Evolutionary conservation across 2,113 vertebrate genomes (phyloP), one percentile per base, ranked within the genome.

Genomic region (Camelus bactrianus): DNA sequence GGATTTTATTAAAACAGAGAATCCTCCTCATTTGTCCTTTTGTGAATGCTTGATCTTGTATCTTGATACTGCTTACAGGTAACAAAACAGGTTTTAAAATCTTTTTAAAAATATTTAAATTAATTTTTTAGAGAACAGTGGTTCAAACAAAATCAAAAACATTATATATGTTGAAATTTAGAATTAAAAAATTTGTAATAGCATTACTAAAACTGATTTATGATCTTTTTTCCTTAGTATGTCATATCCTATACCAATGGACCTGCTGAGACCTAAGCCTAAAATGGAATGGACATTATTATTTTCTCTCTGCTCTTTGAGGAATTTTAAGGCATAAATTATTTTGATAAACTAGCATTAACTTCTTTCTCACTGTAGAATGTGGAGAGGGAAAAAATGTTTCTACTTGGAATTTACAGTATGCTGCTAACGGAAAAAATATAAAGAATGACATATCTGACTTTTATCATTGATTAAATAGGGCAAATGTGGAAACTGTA

Each of bases 321-420:
- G 97, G 97, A 98, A 98, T 98, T 98, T 97, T 97, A 96, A 96
- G 96, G 92, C 96, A 98, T 98, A 98, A 98, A 98, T 98, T 98
- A 98, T 95, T 98, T 97, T 98, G 97, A 98, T 98, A 98, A 97
- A 95, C 38, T 93, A 94, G 80, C 60, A 89, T 95, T 98, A 92
- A 65, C 93, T 98, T 98, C 91, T 97, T 98, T 98, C 93, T 97
- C 93, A 98, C 92, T 96, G 91, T 89, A 97, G 95, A 98, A 97
- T 93, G 70, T 98, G 93, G 86, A 98, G 98, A 98, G 89, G 75
- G 80, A 56, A 97, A 96, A 70, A 38, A 88, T 0, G 2, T 97
- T 98, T 98, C 94, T 79, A 35, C 96, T 97, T 98, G 97, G 96
- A 97, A 98, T 97, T 98, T 97, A 96, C 91, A 97, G 75, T 91